phyloP scores from a whole-genome alignment of 2,797 vertebrate species.

The Epinephelus awoara region DNA sequence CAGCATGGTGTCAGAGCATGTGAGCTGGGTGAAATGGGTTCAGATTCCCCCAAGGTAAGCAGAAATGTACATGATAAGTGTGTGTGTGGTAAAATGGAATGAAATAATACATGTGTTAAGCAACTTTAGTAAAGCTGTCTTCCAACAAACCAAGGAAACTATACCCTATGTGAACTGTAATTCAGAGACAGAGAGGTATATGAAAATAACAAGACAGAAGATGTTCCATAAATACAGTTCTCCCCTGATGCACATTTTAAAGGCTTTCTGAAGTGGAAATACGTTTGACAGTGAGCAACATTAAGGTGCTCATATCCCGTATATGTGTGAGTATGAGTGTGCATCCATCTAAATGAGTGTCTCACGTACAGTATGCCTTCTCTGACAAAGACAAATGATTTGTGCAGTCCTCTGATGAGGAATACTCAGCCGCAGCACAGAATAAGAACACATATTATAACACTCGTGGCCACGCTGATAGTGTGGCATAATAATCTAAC shows the following conservation, averaged over 20 bases:
- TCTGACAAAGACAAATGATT: constrained; percentile 56
- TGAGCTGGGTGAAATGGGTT: constrained; percentile 61
- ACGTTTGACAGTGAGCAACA: constrained; percentile 8
- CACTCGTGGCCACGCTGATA: constrained; percentile 27
- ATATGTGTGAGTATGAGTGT: constrained; percentile 11
- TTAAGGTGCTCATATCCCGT: constrained; percentile 8
- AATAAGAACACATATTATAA: constrained; percentile 19
- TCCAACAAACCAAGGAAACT: constrained; percentile 46
- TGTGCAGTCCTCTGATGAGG: constrained; percentile 29
- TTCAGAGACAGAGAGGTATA: constrained; percentile 20
- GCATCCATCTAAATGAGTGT: constrained; percentile 24
- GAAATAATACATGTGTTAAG: constrained; percentile 62
- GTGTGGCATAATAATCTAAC: constrained; percentile 32
- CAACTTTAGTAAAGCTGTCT: constrained; percentile 52
- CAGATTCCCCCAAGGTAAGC: constrained; percentile 75
- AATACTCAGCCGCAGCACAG: background rate
- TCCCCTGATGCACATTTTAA: constrained; percentile 7
- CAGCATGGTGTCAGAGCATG: constrained; percentile 62
- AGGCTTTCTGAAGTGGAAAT: constrained; percentile 24
- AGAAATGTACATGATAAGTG: constrained; percentile 62
- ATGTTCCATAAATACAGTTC: constrained; percentile 8
- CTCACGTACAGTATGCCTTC: constrained; percentile 1
- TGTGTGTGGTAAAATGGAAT: constrained; percentile 57
- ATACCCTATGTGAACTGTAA: constrained; percentile 19
- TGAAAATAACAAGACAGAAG: constrained; percentile 3